Conservation (phyloP, 2,797 vertebrate genomes). For the Brotula barbata region DNA sequence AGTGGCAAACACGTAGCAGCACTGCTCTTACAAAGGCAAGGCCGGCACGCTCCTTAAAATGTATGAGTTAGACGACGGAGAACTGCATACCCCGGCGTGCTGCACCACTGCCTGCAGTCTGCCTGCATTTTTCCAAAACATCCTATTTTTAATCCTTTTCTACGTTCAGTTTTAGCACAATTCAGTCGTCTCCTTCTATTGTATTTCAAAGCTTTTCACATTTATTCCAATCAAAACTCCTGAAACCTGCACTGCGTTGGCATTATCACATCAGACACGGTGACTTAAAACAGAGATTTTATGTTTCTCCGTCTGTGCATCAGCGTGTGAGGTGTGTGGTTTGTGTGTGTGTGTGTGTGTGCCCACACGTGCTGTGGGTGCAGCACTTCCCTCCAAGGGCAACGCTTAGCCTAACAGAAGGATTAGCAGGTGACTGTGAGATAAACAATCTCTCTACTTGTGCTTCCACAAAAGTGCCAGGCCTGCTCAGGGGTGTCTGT, state of each 20-base stretch:
- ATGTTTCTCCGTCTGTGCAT: too few species aligned
- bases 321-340: constrained; percentile 16
- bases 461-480: constrained; percentile 69
- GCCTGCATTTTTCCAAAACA: too few species aligned
- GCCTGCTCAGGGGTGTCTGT: constrained; percentile 69
- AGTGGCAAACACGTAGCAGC: constrained; percentile 41
- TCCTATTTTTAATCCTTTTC: too few species aligned
- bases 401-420: constrained; percentile 61
- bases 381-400: constrained; percentile 41
- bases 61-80: constrained; percentile 17
- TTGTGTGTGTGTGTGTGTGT: constrained; percentile 13
- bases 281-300: too few species aligned
- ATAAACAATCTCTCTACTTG: constrained; percentile 76
- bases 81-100: constrained; percentile 7
- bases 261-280: too few species aligned
- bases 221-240: too few species aligned
- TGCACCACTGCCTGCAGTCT: background rate
- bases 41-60: constrained; percentile 41
- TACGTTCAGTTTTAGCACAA: too few species aligned
- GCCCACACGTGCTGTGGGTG: constrained; percentile 5
- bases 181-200: too few species aligned
- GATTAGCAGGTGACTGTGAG: constrained; percentile 71
- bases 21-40: constrained; percentile 45
- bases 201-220: too few species aligned
- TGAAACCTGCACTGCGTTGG: too few species aligned